These are phyloP conservation scores for Hemibagrus wyckioides DNA, from an alignment of 2,113 vertebrate species.

Conservation along the genomic window DNA sequence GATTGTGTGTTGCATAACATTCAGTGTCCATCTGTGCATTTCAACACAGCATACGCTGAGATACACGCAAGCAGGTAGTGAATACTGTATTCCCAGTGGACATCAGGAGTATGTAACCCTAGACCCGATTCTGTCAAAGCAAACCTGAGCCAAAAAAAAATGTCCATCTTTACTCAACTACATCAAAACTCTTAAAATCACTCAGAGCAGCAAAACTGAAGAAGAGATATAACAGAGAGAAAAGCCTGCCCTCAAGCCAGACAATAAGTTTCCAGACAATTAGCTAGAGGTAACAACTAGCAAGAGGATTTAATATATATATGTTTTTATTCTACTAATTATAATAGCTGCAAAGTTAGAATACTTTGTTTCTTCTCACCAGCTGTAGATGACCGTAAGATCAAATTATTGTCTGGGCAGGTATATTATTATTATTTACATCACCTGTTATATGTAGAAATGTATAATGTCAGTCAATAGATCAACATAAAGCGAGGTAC, in stretches of 20 bases:
- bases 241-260: not conserved
- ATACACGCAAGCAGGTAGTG: constrained; percentile 15
- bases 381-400: not conserved
- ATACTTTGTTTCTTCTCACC: not conserved
- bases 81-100: constrained; percentile 19
- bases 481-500: not conserved
- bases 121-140: not conserved
- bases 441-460: not conserved
- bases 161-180: not conserved
- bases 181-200: not conserved
- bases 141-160: not conserved
- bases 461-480: not conserved
- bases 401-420: not conserved
- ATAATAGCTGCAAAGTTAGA: not conserved
- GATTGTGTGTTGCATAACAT: constrained; percentile 19
- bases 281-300: not conserved
- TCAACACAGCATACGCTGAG: constrained; percentile 7
- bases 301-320: not conserved
- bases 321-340: not conserved
- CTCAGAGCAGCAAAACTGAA: not conserved
- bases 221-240: not conserved
- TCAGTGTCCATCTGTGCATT: constrained; percentile 35
- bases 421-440: not conserved
- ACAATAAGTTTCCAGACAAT: not conserved
- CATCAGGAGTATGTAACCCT: not conserved